Conservation (phyloP, 1,140 invertebrate genomes). For the Halictus rubicundus region DNA sequence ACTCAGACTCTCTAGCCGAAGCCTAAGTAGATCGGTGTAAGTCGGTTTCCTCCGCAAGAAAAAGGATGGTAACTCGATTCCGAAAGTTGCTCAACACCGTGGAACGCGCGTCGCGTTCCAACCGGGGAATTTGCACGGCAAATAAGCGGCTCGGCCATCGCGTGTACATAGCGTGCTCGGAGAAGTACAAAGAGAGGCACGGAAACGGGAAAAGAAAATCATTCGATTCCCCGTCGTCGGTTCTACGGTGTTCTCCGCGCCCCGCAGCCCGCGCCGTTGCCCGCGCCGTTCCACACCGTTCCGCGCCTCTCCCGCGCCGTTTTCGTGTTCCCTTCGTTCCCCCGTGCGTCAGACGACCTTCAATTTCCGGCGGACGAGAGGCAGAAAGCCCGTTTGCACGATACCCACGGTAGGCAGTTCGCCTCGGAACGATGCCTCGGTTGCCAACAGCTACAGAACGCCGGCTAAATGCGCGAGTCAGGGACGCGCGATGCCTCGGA, state of each 20-base stretch:
- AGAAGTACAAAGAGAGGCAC: too few species aligned
- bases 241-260: background rate
- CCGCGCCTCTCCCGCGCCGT: background rate
- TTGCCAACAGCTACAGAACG: slow-evolving; percentile 48
- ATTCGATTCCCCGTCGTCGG: background rate
- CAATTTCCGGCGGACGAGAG: slow-evolving; percentile 60
- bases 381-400: slow-evolving; percentile 10
- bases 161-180: background rate
- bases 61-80: too few species aligned
- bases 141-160: slow-evolving; percentile 16
- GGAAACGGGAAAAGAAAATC: slow-evolving; percentile 6
- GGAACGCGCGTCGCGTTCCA: background rate
- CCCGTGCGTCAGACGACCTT: slow-evolving; percentile 50
- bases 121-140: slow-evolving; percentile 19
- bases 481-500: background rate
- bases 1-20: too few species aligned
- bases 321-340: background rate
- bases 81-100: too few species aligned
- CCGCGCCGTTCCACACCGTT: too few species aligned
- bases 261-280: too few species aligned
- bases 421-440: slow-evolving; percentile 22
- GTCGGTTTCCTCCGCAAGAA: too few species aligned
- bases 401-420: slow-evolving; percentile 9
- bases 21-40: too few species aligned
- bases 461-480: slow-evolving; percentile 42